These are phyloP conservation scores for Hydractinia echinata DNA, from an alignment of 30 jellyfish, hydroid and myxozoan genomes.

Conservation along the genomic window DNA sequence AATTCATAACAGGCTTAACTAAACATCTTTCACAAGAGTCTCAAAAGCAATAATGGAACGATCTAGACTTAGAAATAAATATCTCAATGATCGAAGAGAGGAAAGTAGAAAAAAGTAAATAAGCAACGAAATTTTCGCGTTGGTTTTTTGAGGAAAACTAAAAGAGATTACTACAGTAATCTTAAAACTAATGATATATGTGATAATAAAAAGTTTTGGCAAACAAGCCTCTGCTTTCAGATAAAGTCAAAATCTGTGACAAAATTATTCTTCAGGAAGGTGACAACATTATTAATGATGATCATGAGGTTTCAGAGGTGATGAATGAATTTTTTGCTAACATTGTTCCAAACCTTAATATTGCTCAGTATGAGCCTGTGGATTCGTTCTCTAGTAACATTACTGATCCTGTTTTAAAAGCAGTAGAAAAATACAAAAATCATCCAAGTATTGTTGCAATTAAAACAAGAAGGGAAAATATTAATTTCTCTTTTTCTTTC, in stretches of 20 bases:
- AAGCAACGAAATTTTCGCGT: neutral
- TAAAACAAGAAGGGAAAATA: neutral
- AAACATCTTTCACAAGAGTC: neutral
- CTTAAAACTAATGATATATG: neutral
- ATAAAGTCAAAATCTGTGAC: neutral
- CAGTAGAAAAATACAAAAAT: slow-evolving; percentile 2
- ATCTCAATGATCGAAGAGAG: neutral
- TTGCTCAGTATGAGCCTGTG: neutral
- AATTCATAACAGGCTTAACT: no score
- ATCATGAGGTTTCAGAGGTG: neutral
- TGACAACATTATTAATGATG: neutral
- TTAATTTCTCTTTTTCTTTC: neutral
- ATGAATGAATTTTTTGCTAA: neutral
- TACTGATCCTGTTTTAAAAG: neutral
- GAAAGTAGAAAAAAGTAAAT: neutral
- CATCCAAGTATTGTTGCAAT: neutral
- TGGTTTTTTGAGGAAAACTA: neutral
- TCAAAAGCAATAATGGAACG: neutral
- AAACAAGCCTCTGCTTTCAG: neutral
- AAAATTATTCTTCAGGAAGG: neutral
- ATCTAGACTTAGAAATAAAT: neutral
- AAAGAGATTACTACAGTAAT: neutral
- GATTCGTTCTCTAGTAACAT: neutral
- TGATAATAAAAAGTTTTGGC: neutral
- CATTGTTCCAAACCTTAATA: neutral